These are phyloP conservation scores for Scatophagus argus DNA, from an alignment of 2,113 vertebrate genomes.

Conservation along the genomic window DNA sequence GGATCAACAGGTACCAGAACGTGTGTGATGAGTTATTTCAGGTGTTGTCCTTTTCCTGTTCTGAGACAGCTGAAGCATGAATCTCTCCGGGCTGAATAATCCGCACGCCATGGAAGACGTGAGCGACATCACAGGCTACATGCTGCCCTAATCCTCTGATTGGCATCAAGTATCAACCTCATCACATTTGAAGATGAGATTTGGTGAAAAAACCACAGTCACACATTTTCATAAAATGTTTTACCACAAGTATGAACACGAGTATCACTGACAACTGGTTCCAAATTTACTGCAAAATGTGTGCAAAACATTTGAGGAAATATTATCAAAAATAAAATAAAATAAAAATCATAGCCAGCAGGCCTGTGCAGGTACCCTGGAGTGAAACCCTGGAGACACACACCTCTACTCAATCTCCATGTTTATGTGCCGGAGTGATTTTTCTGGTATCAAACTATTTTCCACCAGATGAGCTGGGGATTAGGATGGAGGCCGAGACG, in stretches of 20 bases:
- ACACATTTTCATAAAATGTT: neutral
- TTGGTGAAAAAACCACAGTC: neutral
- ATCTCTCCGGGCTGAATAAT: neutral
- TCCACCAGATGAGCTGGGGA: constrained; percentile 29
- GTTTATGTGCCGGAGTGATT: constrained; percentile 33
- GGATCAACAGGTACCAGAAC: too few species aligned
- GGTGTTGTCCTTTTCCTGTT: neutral
- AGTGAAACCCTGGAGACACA: constrained; percentile 24
- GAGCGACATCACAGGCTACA: neutral
- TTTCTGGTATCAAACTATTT: constrained; percentile 37
- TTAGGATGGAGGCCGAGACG: constrained; percentile 22
- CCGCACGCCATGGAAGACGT: neutral
- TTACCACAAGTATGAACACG: neutral
- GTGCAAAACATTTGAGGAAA: neutral
- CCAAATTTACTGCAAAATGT: constrained; percentile 29
- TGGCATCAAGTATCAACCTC: neutral
- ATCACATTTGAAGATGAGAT: neutral
- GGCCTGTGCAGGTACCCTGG: neutral
- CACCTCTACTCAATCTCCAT: constrained; percentile 8
- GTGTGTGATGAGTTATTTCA: neutral
- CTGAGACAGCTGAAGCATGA: neutral
- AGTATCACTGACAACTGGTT: neutral
- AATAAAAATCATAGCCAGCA: neutral
- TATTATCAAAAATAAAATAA: constrained; percentile 1
- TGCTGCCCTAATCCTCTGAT: neutral